Evolutionary conservation across 2,888 invertebrate genomes (phyloP), one percentile per base, ranked within the genome.

Genomic region (Griposia aprilina): DNA sequence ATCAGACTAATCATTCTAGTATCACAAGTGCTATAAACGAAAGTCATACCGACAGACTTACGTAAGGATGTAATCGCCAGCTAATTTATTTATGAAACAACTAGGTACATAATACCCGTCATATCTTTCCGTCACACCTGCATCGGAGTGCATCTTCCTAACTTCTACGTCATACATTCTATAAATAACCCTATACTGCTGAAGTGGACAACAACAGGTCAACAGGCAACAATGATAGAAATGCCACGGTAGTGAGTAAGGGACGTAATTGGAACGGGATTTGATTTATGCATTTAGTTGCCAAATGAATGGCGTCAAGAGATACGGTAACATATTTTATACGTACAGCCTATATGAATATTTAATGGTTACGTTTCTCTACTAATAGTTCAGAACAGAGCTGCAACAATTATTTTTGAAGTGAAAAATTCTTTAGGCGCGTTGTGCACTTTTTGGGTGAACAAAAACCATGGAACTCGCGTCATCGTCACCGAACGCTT

Each of bases 211-310:
- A 74, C 74, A 74, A 78, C 78, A 63, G 66, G 26, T 74, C 74
- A 74, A 78, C 78, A 63, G 66, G 26, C 79, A 83, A 83, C 73
- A 75, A 75, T 83, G 67, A 67, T 67, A 79, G 59, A 62, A 60
- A 84, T 86, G 75, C 87, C 74, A 55, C 41, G 13, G 69, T 41
- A 26, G 11, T 20, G 7, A 13, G 7, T 45, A 73, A 76, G 69
- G 50, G 59, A 60, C 74, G 75, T 73, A 83, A 78, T 86, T 86
- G 66, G 66, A 70, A 45, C 26, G 13, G n/a, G 20, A 73, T 73
- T 72, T 86, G 65, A 83, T 83, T 59, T 20, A 78, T 78, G 67
- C 13, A 41, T 71, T 50, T 13, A 23, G 62, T 63, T 81, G 75
- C 52, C 57, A 60, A 59, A 36, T 63, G 60, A 59, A 26, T 36